Evolutionary conservation across 1,140 invertebrate species (phyloP), one percentile per base, ranked within the genome.

Genomic region (Maniola jurtina): DNA sequence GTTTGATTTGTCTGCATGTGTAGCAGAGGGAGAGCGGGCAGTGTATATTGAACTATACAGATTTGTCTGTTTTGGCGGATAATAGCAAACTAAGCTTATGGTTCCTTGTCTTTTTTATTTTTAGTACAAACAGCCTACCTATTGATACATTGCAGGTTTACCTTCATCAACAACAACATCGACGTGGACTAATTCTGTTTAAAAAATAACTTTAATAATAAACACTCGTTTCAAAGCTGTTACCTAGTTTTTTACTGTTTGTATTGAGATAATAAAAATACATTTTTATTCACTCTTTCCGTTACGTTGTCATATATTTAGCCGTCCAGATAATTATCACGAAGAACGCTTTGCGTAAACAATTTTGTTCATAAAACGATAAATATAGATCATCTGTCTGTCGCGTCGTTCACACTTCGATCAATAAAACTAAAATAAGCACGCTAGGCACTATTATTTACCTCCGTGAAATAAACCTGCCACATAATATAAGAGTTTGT

Each of bases 391-490:
- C 48, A 42, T 57, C 64, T 60, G 60, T 65, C 63, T 60, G 55
- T 60, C 61, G 40, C 55, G 55, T 60, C 61, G 40, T 77, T 77
- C 72, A 77, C 65, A 68, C 70, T 74, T 72, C 60, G 78, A 80
- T 78, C 71, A 77, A 75, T 80, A 76, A 80, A 79, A 77, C 72
- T 59, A 61, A 81, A 81, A 81, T 80, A 80, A 71, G 69, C 64
- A 64, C 71, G 61, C 73, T 70, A 64, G 71, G 61, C 59, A 59
- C 60, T 66, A 76, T 33, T 63, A 71, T 77, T 74, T 76, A 59
- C 66, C 33, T 55, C 34, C 55, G 25, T 57, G 55, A 57, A 57
- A 57, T 14, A 38, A 40, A 34, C 35, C 4, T 50, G 47, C 6
- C 40, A 42, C 40, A 42, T 11, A 38, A 6, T 6, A 42, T n/a